These are phyloP conservation scores for Leucophenga varia DNA, from an alignment of 1,140 invertebrate genomes.

Conservation along the genomic window DNA sequence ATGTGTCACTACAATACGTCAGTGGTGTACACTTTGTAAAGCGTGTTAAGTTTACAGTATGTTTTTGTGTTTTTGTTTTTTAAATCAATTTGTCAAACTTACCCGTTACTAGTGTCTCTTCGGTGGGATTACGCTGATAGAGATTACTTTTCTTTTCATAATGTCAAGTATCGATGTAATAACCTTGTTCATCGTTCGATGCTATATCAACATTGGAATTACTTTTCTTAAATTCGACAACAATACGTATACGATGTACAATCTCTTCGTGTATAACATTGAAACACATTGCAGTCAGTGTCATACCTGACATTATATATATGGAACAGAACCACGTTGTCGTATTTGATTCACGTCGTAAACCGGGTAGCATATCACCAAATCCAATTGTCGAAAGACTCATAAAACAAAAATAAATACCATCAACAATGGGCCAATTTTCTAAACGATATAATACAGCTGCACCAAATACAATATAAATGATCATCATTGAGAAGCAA, in stretches of 20 bases:
- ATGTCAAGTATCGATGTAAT: constrained; percentile 68
- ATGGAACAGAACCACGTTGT: constrained; percentile 87
- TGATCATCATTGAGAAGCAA: constrained; percentile 76
- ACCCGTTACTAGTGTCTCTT: constrained; percentile 62
- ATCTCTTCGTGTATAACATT: constrained; percentile 95
- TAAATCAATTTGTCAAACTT: constrained; percentile 9
- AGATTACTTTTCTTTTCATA: constrained; percentile 62
- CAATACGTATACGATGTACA: constrained; percentile 73
- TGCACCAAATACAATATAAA: constrained; percentile 85
- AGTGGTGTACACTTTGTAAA: too few relatives aligned
- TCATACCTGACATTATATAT: constrained; percentile 94
- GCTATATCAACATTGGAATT: constrained; percentile 43
- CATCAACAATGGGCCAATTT: constrained; percentile 84
- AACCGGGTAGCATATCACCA: constrained; percentile 85
- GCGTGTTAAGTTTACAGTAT: too few relatives aligned
- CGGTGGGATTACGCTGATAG: constrained; percentile 66
- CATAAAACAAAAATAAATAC: constrained; percentile 94
- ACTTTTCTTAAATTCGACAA: constrained; percentile 58
- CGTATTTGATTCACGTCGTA: constrained; percentile 63
- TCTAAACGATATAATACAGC: constrained; percentile 84
- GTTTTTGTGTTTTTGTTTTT: too few relatives aligned
- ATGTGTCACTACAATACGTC: too few relatives aligned
- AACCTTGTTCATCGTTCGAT: constrained; percentile 61
- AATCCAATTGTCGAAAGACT: constrained; percentile 91
- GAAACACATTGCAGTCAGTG: constrained; percentile 97